These are phyloP conservation scores for Lepisosteus oculatus DNA, from an alignment of 2,113 vertebrate genomes.

Conservation along the genomic window DNA sequence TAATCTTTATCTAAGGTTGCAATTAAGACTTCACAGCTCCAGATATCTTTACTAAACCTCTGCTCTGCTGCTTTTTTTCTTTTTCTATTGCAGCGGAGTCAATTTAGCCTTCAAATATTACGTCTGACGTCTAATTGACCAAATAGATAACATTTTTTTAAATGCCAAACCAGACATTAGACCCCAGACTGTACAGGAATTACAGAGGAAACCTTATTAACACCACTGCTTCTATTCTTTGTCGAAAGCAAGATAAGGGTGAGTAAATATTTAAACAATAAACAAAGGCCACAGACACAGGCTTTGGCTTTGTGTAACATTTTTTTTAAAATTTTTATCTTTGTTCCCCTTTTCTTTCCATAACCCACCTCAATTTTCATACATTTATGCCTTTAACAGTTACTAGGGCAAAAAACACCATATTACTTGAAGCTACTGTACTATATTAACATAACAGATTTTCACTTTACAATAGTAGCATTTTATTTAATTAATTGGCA, in stretches of 20 bases:
- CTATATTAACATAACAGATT: neutral
- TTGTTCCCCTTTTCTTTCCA: neutral
- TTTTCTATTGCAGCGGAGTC: slow-evolving; percentile 66
- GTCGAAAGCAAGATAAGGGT: slow-evolving; percentile 36
- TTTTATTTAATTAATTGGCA: slow-evolving; percentile 16
- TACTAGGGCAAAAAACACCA: neutral
- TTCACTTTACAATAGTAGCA: neutral
- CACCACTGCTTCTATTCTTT: slow-evolving; percentile 39
- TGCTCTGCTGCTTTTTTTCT: slow-evolving; percentile 57
- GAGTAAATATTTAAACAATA: slow-evolving; percentile 43
- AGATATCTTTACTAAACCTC: slow-evolving; percentile 60
- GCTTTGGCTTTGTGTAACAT: neutral
- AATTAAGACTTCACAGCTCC: slow-evolving; percentile 76
- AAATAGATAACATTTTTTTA: slow-evolving; percentile 53
- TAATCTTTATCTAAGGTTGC: slow-evolving; percentile 76
- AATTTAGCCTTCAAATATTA: slow-evolving; percentile 69
- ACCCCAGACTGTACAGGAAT: slow-evolving; percentile 33
- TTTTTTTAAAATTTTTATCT: neutral
- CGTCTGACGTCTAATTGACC: slow-evolving; percentile 65
- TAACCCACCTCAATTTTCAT: neutral
- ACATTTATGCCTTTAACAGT: neutral
- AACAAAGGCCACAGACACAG: slow-evolving; percentile 7
- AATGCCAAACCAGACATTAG: slow-evolving; percentile 40
- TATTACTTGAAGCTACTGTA: neutral
- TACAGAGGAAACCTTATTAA: slow-evolving; percentile 36